Conservation (phyloP, 2,888 invertebrate species). For the Argyra leucocephala region DNA sequence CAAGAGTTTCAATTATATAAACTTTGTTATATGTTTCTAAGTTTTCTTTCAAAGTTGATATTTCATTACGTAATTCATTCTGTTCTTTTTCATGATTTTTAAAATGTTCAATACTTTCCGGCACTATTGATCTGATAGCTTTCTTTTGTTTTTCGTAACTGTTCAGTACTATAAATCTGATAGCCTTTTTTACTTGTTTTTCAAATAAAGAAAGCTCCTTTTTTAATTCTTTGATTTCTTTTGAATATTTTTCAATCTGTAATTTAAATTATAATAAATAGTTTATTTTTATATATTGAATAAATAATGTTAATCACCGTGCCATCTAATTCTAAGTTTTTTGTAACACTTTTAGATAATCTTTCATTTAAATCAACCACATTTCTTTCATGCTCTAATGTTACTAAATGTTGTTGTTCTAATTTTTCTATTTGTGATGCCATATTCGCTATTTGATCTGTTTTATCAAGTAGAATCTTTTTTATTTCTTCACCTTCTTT, state of each 20-base stretch:
- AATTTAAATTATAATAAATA: not conserved
- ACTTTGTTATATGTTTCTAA: conserved; percentile 53
- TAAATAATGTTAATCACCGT: conserved; percentile 28
- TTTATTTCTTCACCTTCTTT: conserved; percentile 34
- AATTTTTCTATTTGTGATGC: conserved; percentile 35
- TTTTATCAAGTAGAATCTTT: conserved; percentile 34
- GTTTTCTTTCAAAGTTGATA: conserved; percentile 33
- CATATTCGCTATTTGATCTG: conserved; percentile 34
- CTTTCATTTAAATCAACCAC: conserved; percentile 29
- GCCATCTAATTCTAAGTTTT: conserved; percentile 34
- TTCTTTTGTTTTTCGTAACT: conserved; percentile 28
- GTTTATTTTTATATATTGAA: not conserved
- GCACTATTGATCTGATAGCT: too few species aligned
- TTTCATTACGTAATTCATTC: conserved; percentile 27
- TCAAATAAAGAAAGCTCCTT: conserved; percentile 33
- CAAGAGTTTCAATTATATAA: conserved; percentile 61
- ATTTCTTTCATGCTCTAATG: conserved; percentile 27
- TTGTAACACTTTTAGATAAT: conserved; percentile 31
- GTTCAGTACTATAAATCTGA: conserved; percentile 30
- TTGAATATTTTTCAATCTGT: conserved; percentile 35
- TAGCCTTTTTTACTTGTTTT: conserved; percentile 28
- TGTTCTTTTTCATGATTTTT: conserved; percentile 21
- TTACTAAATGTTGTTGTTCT: conserved; percentile 34
- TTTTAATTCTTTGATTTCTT: conserved; percentile 37
- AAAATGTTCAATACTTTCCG: too few species aligned